Evolutionary conservation across 1,140 invertebrate genomes (phyloP).

Genomic region (Myzus persicae): DNA sequence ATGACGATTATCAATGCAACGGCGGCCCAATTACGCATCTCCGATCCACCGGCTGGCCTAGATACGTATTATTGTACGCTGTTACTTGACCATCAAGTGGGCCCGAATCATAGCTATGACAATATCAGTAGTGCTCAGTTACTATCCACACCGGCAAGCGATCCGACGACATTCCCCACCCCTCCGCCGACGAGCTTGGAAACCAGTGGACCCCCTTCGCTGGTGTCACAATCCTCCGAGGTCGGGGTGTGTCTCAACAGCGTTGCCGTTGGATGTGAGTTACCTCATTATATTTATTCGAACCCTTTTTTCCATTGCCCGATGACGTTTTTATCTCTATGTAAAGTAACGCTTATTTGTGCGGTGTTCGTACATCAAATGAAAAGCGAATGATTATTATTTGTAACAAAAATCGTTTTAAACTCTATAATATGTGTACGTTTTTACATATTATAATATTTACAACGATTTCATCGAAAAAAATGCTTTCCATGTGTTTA

Average conservation of each 20-base stretch:
- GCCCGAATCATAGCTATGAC: neutral
- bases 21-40: conserved; percentile 65
- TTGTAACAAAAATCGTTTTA: too few species aligned
- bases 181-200: neutral
- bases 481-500: neutral
- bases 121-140: neutral
- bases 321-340: too few species aligned
- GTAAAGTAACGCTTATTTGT: too few species aligned
- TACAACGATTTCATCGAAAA: neutral
- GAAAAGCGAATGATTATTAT: too few species aligned
- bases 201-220: neutral
- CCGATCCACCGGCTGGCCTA: conserved; percentile 65
- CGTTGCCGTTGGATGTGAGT: conserved; percentile 68
- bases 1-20: conserved; percentile 68
- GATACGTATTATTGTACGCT: conserved; percentile 66
- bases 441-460: too few species aligned
- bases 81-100: neutral
- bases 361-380: too few species aligned
- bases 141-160: neutral
- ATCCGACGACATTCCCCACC: conserved; percentile 50
- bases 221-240: neutral
- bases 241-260: conserved; percentile 67
- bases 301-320: too few species aligned
- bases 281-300: too few species aligned
- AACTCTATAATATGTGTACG: neutral